Conservation (phyloP, 2,888 invertebrate genomes). For the Synanthedon myopaeformis region DNA sequence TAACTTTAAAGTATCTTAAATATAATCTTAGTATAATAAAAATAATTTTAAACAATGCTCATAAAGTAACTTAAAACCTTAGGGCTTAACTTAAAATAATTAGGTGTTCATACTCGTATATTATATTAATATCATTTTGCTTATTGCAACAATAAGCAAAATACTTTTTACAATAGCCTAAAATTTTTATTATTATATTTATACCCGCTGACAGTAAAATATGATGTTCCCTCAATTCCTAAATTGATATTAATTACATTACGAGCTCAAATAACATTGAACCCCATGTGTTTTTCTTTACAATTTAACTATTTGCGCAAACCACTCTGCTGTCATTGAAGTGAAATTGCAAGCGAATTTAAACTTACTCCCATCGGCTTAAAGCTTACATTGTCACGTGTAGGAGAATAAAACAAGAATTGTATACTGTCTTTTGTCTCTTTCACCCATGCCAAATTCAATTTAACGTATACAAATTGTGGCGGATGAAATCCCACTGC, state of each 20-base stretch:
- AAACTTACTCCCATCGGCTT: slow-evolving; percentile 12
- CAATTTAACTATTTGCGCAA: slow-evolving; percentile 45
- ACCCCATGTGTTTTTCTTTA: slow-evolving; percentile 66
- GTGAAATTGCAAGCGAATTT: slow-evolving; percentile 13
- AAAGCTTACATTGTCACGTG: slow-evolving; percentile 1
- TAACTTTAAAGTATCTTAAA: too few relatives aligned
- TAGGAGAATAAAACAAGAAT: slow-evolving; percentile 3
- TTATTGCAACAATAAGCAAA: too few relatives aligned
- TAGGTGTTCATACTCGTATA: too few relatives aligned
- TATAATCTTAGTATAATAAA: too few relatives aligned
- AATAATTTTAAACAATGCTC: too few relatives aligned
- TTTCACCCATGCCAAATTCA: slow-evolving; percentile 39
- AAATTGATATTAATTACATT: slow-evolving; percentile 68
- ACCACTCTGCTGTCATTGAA: slow-evolving; percentile 16
- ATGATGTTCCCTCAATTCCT: slow-evolving; percentile 28
- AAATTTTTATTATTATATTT: not conserved
- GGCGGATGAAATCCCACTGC: slow-evolving; percentile 41
- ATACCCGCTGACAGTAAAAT: not conserved
- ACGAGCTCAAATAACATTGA: slow-evolving; percentile 39
- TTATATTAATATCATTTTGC: too few relatives aligned
- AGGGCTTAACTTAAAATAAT: too few relatives aligned
- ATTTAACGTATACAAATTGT: slow-evolving; percentile 47
- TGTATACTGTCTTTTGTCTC: slow-evolving; percentile 15
- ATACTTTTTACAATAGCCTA: too few relatives aligned
- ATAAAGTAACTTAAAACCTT: too few relatives aligned